Evolutionary conservation across 2,888 invertebrate genomes (phyloP), one percentile per base, ranked within the genome.

Genomic region (Eupelmus urozonus): DNA sequence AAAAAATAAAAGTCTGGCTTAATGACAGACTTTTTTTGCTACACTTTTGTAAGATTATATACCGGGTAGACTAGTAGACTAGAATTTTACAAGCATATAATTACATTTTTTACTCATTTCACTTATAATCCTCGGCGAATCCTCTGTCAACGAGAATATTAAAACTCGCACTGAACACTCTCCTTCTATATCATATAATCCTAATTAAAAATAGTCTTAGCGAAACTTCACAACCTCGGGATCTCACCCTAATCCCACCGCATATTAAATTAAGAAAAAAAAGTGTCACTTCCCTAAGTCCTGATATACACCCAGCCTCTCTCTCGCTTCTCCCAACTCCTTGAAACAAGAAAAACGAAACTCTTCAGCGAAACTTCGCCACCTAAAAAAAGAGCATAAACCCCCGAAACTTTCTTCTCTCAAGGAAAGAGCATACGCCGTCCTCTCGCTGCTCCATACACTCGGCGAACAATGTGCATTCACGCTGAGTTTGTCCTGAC

Each of bases 251-350:
- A 45, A 45, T 45, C 45, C 45, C 4, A 45, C 9, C 45, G 45
- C 34, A 34, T 45, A 45, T 45, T 45, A 45, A 45, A 45, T 45
- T 45, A 45, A 45, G 45, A 45, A 45, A 45, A 7, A 45, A 45
- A 16, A 45, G 13, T 45, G 16, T 16, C 45, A 45, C 45, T 16
- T 13, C n/a, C n/a, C n/a, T n/a, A n/a, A 45, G 13, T 45, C 45
- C 45, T 16, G 9, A n/a, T 16, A 45, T 13, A 45, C 45, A 45
- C 2, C 45, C 16, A 16, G 13, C 13, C 45, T 45, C 45, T 16
- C 45, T 34, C 34, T 34, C 9, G 9, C 34, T 34, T 34, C 16
- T 7, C 45, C 45, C 45, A 45, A 45, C 45, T 13, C 2, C 16
- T 45, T 16, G 16, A 45, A 7, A 45, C 45, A 16, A 16, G 13